A percentile compares a stretch with the other conserved stretches of the same genome.
Evolutionary conservation across 53 echinoderm and acorn worm species (phyloP).

Genomic region (Paracentrotus lividus): DNA sequence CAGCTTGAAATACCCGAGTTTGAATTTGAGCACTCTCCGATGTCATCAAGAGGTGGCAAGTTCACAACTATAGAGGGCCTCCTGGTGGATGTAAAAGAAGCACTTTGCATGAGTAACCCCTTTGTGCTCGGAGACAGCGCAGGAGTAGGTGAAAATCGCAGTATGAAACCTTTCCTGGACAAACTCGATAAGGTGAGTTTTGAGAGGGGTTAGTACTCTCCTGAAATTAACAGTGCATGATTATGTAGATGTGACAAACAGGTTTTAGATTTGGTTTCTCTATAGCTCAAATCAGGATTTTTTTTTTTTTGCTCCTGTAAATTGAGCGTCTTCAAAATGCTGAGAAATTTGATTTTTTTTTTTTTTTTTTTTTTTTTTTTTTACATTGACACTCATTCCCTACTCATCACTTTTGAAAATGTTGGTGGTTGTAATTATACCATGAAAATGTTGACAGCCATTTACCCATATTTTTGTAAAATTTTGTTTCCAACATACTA

Average conservation of each 20-base stretch:
- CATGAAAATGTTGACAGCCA: too few relatives aligned
- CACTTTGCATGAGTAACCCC: conserved; percentile 72
- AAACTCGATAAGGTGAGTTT: conserved; percentile 85
- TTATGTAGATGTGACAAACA: neutral
- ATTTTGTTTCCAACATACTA: too few relatives aligned
- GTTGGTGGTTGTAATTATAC: too few relatives aligned
- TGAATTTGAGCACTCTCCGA: conserved; percentile 76
- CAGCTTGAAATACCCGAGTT: conserved; percentile 85
- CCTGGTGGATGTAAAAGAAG: conserved; percentile 78
- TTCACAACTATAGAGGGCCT: conserved; percentile 97
- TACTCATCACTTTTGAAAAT: too few relatives aligned
- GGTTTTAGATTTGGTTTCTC: too few relatives aligned
- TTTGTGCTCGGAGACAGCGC: conserved; percentile 86
- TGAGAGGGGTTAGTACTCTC: neutral
- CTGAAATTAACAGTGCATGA: neutral
- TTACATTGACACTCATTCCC: too few relatives aligned
- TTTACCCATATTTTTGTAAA: too few relatives aligned
- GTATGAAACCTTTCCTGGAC: conserved; percentile 75
- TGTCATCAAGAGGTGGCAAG: conserved; percentile 83
- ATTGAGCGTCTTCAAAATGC: too few relatives aligned
- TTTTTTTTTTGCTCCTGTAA: too few relatives aligned
- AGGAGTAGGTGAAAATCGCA: neutral
- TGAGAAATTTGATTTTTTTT: too few relatives aligned
- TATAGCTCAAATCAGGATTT: too few relatives aligned
- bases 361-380: too few relatives aligned